Base-by-base conservation (phyloP, 2,113 vertebrate species). In the Periophthalmodon schlosseri region DNA sequence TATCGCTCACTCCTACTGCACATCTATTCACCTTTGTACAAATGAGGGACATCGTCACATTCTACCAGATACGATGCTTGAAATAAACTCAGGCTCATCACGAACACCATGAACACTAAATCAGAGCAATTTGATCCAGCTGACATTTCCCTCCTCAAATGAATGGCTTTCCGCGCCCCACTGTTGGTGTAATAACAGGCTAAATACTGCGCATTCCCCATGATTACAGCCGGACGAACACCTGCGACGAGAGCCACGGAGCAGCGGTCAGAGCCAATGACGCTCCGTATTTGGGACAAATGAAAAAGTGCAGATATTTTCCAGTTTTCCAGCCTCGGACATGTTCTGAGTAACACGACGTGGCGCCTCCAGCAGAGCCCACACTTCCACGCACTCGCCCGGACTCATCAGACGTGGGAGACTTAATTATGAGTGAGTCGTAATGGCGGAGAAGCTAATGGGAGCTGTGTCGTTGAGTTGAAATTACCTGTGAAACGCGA, bases 271-370 rank as follows among this genome's bases (percentile, higher is more conserved):
- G 39, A 44, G 7, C 36, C 36, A 39, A 8, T 44, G 39, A 44
- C 39, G 39, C 78, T 78, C 80, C 78, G 68, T 84, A 86, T 89
- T 88, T 77, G 84, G 84, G 82, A 86, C 80, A 82, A 91, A 88
- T 88, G 87, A 81, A 88, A 88, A 1, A 52, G 46, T 52, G 77
- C 67, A 21, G 87, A 86, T 87, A 85, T 85, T 84, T 89, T 86
- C 89, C 86, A 85, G 90, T 89, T 90, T 90, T 92, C 87, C 69
- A 88, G 65, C 76, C 77, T 76, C 78, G 86, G 83, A 88, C 75
- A 74, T 76, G 86, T 85, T 72, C 70, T 52, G 63, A 39, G 69
- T 68, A 77, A 83, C 68, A 9, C 20, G 5, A 33, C 34, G 74
- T 70, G 47, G 64, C 73, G 66, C 82, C 70, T 70, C 76, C 58